Percentiles rank a stretch among this genome's conserved stretches.
Evolutionary conservation across 2,113 vertebrate species (phyloP).

Genomic region (Trematocara unimaculatum): DNA sequence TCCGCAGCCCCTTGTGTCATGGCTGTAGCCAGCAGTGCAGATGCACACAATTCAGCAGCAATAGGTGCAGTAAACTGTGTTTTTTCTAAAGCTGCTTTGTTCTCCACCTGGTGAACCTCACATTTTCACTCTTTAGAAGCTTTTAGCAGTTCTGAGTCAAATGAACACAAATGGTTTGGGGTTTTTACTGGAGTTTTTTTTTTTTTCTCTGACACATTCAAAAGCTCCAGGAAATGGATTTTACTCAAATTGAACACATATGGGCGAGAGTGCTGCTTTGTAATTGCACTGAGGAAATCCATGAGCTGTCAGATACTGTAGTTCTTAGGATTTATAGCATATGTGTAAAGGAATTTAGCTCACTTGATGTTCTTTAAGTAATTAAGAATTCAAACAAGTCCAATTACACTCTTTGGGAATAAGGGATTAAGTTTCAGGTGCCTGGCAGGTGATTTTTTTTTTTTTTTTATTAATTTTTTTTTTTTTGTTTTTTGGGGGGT

Average conservation of each 20-base stretch:
- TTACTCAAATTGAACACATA: not conserved
- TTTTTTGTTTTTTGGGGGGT: too few relatives aligned
- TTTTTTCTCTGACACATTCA: not conserved
- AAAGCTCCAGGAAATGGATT: not conserved
- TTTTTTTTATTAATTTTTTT: not conserved
- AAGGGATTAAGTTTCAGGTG: not conserved
- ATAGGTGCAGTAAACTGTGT: not conserved
- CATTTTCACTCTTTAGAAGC: not conserved
- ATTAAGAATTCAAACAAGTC: not conserved
- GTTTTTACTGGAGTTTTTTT: not conserved
- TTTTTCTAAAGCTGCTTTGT: not conserved
- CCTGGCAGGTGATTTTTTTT: not conserved
- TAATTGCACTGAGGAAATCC: not conserved
- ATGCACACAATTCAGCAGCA: not conserved
- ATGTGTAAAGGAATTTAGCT: not conserved
- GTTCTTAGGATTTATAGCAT: not conserved
- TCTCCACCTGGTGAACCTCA: not conserved
- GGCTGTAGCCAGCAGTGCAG: not conserved
- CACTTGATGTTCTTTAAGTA: not conserved
- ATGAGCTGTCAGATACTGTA: not conserved
- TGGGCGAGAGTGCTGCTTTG: not conserved
- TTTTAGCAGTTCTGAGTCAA: not conserved
- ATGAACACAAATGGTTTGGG: not conserved
- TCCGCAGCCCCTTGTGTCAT: not conserved
- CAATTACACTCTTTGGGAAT: not conserved